Conservation (phyloP, 2,888 invertebrate genomes). For the Sinhomidia bicolor region DNA sequence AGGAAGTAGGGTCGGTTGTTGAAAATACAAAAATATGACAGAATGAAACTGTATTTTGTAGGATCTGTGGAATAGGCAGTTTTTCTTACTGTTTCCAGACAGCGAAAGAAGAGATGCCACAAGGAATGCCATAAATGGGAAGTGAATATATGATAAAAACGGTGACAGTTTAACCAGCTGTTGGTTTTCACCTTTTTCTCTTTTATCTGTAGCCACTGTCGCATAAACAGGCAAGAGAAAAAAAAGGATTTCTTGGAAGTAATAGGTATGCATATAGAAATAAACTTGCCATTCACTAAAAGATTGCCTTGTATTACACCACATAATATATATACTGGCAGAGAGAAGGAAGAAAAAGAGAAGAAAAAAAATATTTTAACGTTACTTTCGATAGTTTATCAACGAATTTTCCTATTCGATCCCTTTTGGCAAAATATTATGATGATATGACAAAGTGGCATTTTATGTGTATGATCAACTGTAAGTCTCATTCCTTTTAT, state of each 20-base stretch:
- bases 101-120: neutral
- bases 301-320: too few species aligned
- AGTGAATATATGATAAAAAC: conserved; percentile 32
- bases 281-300: conserved; percentile 8
- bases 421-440: too few species aligned
- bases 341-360: conserved; percentile 15
- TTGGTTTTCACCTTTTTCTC: conserved; percentile 68
- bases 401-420: too few species aligned
- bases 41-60: neutral
- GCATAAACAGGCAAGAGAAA: neutral
- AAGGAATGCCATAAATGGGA: neutral
- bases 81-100: too few species aligned
- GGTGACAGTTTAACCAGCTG: conserved; percentile 77
- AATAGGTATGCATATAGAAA: conserved; percentile 24
- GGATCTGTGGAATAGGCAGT: neutral
- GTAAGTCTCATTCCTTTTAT: too few species aligned
- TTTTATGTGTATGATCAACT: too few species aligned
- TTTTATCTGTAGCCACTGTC: neutral
- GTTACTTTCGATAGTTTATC: too few species aligned
- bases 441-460: too few species aligned
- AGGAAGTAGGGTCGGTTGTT: too few species aligned
- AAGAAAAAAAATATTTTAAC: too few species aligned
- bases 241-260: conserved; percentile 64
- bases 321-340: neutral
- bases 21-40: neutral